These are phyloP conservation scores for Hassar affinis DNA, from an alignment of 2,113 vertebrate genomes.

Conservation along the genomic window DNA sequence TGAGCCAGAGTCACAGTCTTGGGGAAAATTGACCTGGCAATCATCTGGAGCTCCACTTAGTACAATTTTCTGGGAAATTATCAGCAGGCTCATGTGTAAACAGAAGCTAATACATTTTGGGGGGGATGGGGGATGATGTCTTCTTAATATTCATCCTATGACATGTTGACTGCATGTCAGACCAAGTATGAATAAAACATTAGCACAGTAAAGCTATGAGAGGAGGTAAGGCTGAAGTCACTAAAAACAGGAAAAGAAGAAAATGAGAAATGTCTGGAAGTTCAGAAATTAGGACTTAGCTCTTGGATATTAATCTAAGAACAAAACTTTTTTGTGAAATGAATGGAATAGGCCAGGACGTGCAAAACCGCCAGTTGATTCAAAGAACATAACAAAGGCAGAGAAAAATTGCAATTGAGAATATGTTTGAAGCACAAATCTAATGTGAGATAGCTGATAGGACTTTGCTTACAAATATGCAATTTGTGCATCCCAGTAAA, in stretches of 20 bases:
- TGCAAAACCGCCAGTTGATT: background rate
- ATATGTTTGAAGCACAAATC: background rate
- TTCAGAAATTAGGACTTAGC: background rate
- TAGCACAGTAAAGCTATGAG: background rate
- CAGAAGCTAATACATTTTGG: background rate
- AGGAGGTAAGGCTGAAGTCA: background rate
- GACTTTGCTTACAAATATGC: too few species aligned
- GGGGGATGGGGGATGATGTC: background rate
- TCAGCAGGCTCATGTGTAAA: background rate
- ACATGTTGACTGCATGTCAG: background rate
- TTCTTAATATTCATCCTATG: background rate
- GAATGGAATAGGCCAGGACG: background rate
- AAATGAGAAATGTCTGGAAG: background rate
- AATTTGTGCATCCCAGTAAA: too few species aligned
- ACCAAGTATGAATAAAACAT: background rate
- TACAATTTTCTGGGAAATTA: background rate
- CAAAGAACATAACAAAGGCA: background rate
- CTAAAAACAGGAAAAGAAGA: background rate
- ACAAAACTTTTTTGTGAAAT: background rate
- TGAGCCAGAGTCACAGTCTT: conserved; percentile 1
- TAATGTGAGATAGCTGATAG: background rate
- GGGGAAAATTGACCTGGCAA: conserved; percentile 12
- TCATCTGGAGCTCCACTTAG: background rate
- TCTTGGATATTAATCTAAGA: background rate
- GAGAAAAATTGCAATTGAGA: background rate